Evolutionary conservation across 2,113 vertebrate species (phyloP).

Genomic region (Monarcha castaneiventris): DNA sequence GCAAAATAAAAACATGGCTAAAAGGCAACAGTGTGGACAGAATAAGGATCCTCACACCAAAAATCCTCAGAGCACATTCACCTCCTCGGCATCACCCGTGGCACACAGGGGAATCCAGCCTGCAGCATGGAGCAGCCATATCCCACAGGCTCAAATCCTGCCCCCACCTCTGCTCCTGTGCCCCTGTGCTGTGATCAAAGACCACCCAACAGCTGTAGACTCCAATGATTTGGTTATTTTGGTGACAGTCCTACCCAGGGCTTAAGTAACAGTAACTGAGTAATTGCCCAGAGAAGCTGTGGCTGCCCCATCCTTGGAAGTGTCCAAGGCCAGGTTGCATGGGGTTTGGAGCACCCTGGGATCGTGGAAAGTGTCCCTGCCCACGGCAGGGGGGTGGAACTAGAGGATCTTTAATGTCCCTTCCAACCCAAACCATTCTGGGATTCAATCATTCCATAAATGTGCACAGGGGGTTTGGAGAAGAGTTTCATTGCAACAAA

Average conservation of each 20-base stretch:
- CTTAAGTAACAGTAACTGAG: background rate
- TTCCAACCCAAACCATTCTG: background rate
- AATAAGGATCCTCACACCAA: background rate
- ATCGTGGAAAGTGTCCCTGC: background rate
- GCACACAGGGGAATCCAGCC: background rate
- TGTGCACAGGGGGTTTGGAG: background rate
- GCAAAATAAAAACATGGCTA: background rate
- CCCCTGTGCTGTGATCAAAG: background rate
- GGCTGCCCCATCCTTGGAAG: background rate
- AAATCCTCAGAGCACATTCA: background rate
- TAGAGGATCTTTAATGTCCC: background rate
- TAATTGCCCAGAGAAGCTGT: background rate
- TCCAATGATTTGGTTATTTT: background rate
- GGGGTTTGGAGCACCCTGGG: background rate
- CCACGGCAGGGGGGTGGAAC: background rate
- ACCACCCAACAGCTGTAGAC: background rate
- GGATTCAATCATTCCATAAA: background rate
- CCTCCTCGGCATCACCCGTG: rapidly evolving
- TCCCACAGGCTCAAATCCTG: background rate
- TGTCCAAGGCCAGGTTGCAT: background rate
- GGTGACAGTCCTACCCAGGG: background rate
- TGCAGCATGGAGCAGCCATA: background rate
- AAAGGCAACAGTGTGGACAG: background rate
- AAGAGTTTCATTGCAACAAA: background rate
- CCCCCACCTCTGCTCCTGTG: background rate